Conservation (phyloP, 2,888 invertebrate species). For the Zaprionus obscuricornis region DNA sequence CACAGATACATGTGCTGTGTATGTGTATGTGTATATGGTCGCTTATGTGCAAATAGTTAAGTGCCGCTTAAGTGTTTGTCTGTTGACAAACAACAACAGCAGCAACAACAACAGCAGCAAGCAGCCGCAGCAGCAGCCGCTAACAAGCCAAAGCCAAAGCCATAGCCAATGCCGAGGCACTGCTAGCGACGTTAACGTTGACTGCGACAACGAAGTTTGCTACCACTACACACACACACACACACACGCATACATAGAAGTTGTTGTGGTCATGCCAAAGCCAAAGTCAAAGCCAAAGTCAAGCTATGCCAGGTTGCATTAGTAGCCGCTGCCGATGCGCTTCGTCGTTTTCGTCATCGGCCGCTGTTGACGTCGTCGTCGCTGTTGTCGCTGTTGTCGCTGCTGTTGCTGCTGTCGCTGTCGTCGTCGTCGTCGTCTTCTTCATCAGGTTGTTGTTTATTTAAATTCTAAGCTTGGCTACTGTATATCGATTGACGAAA, state of each 20-base stretch:
- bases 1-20: conserved; percentile 16
- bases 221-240: conserved; percentile 15
- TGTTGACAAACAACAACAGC: conserved; percentile 62
- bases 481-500: conserved; percentile 34
- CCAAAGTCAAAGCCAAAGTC: too few relatives aligned
- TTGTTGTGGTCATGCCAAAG: conserved; percentile 13
- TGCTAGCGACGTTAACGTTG: conserved; percentile 31
- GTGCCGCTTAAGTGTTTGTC: conserved; percentile 54
- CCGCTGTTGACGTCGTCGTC: conserved; percentile 29
- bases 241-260: conserved; percentile 1
- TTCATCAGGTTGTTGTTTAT: conserved; percentile 64
- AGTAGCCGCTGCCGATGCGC: conserved; percentile 55
- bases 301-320: conserved; percentile 43
- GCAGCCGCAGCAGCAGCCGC: conserved; percentile 12
- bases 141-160: conserved; percentile 37
- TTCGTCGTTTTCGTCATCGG: too few relatives aligned
- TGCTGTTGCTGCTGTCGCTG: conserved; percentile 16
- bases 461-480: conserved; percentile 80
- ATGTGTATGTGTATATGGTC: conserved; percentile 5
- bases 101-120: conserved; percentile 27
- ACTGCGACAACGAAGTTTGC: too few relatives aligned
- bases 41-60: conserved; percentile 53
- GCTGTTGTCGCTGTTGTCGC: conserved; percentile 24
- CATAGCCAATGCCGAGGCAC: conserved; percentile 36
- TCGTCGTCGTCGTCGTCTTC: conserved; percentile 22